Evolutionary conservation across 1,140 invertebrate genomes (phyloP).

Genomic region (Trichomalopsis sarcophagae): DNA sequence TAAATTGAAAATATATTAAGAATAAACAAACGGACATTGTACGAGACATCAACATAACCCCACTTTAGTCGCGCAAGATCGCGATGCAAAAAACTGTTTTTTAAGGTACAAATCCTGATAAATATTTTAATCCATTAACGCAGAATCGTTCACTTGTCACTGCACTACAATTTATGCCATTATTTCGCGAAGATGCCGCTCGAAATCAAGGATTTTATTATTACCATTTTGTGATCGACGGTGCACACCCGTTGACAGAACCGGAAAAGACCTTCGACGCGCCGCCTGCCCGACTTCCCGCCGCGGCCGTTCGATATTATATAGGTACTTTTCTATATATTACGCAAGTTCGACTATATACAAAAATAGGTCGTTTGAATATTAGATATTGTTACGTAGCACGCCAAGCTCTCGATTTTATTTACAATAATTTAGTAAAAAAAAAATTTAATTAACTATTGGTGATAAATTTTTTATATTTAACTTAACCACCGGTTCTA

Average conservation of each 20-base stretch:
- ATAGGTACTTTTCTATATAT: too few species aligned
- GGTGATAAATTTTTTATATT: too few species aligned
- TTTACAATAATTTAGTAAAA: too few species aligned
- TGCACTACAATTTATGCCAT: neutral
- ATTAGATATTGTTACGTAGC: too few species aligned
- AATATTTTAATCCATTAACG: neutral
- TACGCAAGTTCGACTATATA: too few species aligned
- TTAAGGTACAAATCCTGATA: neutral
- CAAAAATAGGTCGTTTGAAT: too few species aligned
- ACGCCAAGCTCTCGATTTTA: too few species aligned
- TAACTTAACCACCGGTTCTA: too few species aligned
- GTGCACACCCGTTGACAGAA: neutral
- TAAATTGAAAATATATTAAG: neutral
- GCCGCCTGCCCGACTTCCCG: neutral
- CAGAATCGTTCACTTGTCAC: neutral
- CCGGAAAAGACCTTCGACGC: conserved; percentile 35
- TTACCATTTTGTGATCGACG: conserved; percentile 42
- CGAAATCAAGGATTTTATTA: conserved; percentile 38
- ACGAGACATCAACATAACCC: conserved; percentile 43
- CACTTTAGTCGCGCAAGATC: neutral
- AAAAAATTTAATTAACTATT: too few species aligned
- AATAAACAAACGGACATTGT: neutral
- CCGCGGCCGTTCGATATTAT: neutral
- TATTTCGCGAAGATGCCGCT: conserved; percentile 9
- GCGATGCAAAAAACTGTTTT: conserved; percentile 6